Conservation (phyloP, 2,888 invertebrate species). For the Allygus modestus region DNA sequence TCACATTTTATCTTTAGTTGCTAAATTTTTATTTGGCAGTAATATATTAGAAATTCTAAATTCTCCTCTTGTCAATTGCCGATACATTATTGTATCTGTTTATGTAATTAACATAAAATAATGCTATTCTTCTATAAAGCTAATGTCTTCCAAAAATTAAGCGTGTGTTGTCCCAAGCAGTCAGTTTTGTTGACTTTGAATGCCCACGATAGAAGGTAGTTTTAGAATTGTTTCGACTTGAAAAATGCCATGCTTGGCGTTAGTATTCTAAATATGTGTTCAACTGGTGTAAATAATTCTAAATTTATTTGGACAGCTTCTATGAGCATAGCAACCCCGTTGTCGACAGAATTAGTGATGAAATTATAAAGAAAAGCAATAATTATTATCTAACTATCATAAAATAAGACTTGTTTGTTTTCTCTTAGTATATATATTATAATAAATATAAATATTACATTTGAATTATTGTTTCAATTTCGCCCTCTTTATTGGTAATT, state of each 20-base stretch:
- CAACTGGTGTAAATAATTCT: constrained; percentile 60
- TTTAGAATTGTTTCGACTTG: constrained; percentile 31
- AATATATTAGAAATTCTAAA: constrained; percentile 28
- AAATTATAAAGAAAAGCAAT: constrained; percentile 62
- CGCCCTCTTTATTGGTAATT: no score
- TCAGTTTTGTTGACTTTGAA: background rate
- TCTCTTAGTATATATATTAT: constrained; percentile 64
- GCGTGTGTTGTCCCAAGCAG: constrained; percentile 8
- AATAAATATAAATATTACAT: constrained; percentile 61
- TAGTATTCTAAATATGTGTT: constrained; percentile 64
- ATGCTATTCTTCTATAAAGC: constrained; percentile 52
- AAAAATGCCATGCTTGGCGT: constrained; percentile 51
- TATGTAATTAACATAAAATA: constrained; percentile 21
- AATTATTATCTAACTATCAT: constrained; percentile 64
- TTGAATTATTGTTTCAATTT: constrained; percentile 25
- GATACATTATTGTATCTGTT: constrained; percentile 33
- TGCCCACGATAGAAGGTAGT: constrained; percentile 41
- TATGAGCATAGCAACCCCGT: constrained; percentile 38
- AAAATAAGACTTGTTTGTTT: constrained; percentile 65
- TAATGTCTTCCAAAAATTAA: constrained; percentile 53
- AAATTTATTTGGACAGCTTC: constrained; percentile 55
- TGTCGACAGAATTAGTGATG: constrained; percentile 60
- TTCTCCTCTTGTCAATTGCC: constrained; percentile 46
- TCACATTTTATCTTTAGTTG: background rate
- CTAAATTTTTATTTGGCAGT: background rate